phyloP scores from a whole-genome alignment of 1,140 invertebrate species.

The Nebria ingens region DNA sequence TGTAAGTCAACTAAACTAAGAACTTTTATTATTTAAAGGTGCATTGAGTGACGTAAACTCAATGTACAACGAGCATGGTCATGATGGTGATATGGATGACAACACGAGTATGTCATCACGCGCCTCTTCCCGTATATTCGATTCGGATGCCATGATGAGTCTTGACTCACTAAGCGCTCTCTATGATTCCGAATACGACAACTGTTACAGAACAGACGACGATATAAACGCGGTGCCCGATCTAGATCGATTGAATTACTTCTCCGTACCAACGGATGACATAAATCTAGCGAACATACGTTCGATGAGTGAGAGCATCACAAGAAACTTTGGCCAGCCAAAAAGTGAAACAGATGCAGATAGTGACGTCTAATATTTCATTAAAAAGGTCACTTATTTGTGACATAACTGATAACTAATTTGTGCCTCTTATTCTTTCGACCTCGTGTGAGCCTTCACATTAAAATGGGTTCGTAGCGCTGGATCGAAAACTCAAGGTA shows the following conservation, averaged over 20 bases:
- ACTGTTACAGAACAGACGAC: conserved; percentile 42
- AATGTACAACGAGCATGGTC: conserved; percentile 62
- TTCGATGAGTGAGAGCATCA: conserved; percentile 63
- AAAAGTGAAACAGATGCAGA: conserved; percentile 50
- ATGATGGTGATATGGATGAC: conserved; percentile 64
- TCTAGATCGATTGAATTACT: conserved; percentile 33
- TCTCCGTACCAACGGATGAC: conserved; percentile 46
- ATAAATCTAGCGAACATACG: conserved; percentile 65
- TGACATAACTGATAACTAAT: conserved; percentile 1
- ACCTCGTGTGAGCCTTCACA: background rate
- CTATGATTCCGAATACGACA: conserved; percentile 77
- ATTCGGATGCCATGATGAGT: conserved; percentile 63
- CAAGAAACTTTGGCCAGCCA: conserved; percentile 60
- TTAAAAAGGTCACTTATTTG: too few species aligned
- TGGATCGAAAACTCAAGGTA: too few species aligned
- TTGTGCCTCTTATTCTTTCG: conserved; percentile 6
- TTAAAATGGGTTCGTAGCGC: background rate
- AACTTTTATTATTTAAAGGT: too few species aligned
- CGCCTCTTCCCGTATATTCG: conserved; percentile 65
- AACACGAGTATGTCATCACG: conserved; percentile 66
- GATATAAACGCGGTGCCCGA: conserved; percentile 33
- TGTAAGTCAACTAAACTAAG: too few species aligned
- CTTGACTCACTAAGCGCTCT: conserved; percentile 67
- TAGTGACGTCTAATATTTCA: conserved; percentile 41
- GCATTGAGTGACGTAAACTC: conserved; percentile 77